Base-by-base conservation (phyloP, 92 coral and sea anemone species). In the Bergia puertoricense region DNA sequence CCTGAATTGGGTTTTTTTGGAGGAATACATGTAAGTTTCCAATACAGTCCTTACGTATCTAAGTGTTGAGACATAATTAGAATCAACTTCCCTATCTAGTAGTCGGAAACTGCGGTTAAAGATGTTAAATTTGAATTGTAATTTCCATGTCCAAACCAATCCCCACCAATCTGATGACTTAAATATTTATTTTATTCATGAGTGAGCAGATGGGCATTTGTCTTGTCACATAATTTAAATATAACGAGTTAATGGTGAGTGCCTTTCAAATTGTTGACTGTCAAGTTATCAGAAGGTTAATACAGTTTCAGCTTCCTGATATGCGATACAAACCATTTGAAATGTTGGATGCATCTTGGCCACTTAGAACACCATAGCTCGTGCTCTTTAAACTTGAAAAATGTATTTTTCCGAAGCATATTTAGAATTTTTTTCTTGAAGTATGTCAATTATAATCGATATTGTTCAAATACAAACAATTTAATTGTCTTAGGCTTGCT, bases 401-500 rank as follows among this genome's bases (percentile, higher is more conserved):
- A 39, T 51, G 42, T 36, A 30, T 16, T 71, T 84, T 84, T 45
- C 77, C 66, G 38, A 84, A 48, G 77, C 78, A 84, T 84, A 46
- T 84, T 79, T 84, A 71, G 54, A 71, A 84, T 84, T 43, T 66
- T 81, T 81, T 69, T 46, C 66, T 46, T 84, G 87, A 84, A 84
- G 87, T 84, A 71, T 84, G 67, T 36, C 87, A 84, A 84, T 84
- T 71, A 72, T 84, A 84, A 84, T 54, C 87, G 66, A 84, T 84
- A 84, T 84, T 84, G 87, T 84, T 38, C 87, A 84, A 84, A 84
- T 72, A 46, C 87, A 84, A 84, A 84, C 87, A 71, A 71, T 48
- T 84, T 84, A 84, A 84, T 71, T 84, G 87, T 84, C 87, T 84
- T 84, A 84, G 22, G 37, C 87, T 50, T 74, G 87, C 87, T 84